Conservation (phyloP, 2,113 vertebrate species). For the Phainopepla nitens region DNA sequence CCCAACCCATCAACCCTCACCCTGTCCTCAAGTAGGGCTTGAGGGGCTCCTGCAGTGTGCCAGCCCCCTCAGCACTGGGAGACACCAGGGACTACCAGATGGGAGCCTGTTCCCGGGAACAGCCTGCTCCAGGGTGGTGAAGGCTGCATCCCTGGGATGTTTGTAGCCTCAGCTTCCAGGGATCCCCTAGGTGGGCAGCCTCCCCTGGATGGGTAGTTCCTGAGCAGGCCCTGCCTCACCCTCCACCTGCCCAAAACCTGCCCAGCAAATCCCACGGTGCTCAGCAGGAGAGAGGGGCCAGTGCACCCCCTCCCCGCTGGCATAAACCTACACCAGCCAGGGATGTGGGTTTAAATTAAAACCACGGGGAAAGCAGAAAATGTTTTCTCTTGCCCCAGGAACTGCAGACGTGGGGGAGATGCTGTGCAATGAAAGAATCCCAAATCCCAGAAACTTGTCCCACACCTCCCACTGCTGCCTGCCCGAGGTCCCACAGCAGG, state of each 20-base stretch:
- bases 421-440: background rate
- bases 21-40: fast-evolving
- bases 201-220: background rate
- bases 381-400: background rate
- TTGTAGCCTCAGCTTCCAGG: background rate
- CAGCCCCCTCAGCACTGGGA: background rate
- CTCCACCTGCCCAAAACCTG: background rate
- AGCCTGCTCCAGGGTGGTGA: background rate
- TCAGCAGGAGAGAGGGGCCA: fast-evolving
- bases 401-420: background rate
- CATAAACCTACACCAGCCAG: background rate
- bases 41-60: background rate
- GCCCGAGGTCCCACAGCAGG: fast-evolving
- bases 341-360: background rate
- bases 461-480: background rate
- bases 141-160: background rate
- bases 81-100: background rate
- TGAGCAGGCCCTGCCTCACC: background rate
- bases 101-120: background rate
- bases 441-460: background rate
- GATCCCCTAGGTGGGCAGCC: background rate
- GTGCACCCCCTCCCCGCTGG: fast-evolving
- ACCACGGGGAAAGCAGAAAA: background rate
- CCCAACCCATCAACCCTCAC: background rate
- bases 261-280: background rate